Evolutionary conservation across 92 coral and sea anemone genomes (phyloP).

Genomic region (Parazoanthus swiftii): DNA sequence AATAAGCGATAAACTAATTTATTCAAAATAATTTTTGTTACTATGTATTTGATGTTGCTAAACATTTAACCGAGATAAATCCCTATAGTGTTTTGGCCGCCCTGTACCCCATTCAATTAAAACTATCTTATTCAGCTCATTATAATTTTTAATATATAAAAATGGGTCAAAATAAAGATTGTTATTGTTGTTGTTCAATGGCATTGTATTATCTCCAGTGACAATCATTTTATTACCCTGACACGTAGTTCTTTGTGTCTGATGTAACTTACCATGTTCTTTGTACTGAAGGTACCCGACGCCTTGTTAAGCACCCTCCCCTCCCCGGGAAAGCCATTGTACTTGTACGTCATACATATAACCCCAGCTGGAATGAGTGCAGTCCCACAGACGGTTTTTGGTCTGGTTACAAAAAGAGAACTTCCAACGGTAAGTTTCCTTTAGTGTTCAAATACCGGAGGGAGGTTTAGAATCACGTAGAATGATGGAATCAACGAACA

Average conservation of each 20-base stretch:
- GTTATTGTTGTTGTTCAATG: background rate
- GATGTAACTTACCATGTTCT: background rate
- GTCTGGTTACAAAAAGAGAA: constrained; percentile 56
- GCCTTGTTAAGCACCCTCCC: constrained; percentile 58
- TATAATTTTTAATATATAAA: too few relatives aligned
- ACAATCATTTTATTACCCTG: too few relatives aligned
- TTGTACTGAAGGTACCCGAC: constrained; percentile 59
- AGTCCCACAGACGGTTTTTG: constrained; percentile 43
- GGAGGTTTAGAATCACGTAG: background rate
- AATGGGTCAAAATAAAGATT: too few relatives aligned
- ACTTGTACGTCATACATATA: constrained; percentile 68
- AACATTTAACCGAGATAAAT: too few relatives aligned
- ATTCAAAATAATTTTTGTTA: too few relatives aligned
- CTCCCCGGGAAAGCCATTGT: constrained; percentile 28
- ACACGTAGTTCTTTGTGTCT: background rate
- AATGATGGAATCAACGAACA: background rate
- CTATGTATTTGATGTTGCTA: too few relatives aligned
- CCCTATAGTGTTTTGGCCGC: background rate
- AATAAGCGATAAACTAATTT: too few relatives aligned
- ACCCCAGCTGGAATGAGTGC: constrained; percentile 32
- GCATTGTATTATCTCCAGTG: too few relatives aligned
- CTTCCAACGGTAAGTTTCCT: constrained; percentile 59
- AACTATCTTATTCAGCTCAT: too few relatives aligned
- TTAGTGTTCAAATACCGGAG: background rate
- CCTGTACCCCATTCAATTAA: too few relatives aligned